Evolutionary conservation across 2,888 invertebrate genomes (phyloP), one percentile per base, ranked within the genome.

Genomic region (Philopedon plagiatum): DNA sequence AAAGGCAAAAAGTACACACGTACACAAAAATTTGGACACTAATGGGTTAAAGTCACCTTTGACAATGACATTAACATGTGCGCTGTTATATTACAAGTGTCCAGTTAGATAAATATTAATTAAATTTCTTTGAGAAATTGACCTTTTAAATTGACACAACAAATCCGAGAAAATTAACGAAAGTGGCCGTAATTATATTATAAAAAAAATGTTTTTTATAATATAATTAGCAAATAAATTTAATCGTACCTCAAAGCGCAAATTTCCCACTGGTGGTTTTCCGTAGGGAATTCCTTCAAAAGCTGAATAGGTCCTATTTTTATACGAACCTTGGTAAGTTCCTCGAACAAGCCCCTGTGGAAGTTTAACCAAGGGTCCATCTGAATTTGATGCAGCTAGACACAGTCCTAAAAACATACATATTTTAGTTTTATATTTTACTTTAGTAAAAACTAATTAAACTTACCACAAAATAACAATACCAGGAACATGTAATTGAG

Each of bases 261-360:
- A 49, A 32, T 80, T 71, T 18, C 75, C 78, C 21, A 80, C 72
- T 8, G 81, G 81, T 18, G 81, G 78, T 75, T 78, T 75, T 0
- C 78, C 81, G 57, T 76, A 81, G 0, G 81, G 81, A 19, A 81
- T 80, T 1, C 81, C 81, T 67, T 81, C 80, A 60, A 81, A 81
- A 0, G 80, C 78, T 7, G 76, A 66, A 65, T 65, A 80, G 7
- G 51, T 75, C 23, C 77, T 74, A 26, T 80, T 80, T 39, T 70
- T 58, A 57, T 80, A 81, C 0, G 81, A 81, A 44, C 63, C 67
- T 32, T 73, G 69, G 5, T 77, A 58, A 11, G 56, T 64, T 3
- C 81, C 81, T 39, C 75, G 66, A 13, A 81, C 66, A 5, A 32
- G n/a, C 15, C 81, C 81, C 72, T 78, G 77, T 0, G 77, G 73